Conservation (phyloP, 2,888 invertebrate species). For the Acanthopleura granulata region DNA sequence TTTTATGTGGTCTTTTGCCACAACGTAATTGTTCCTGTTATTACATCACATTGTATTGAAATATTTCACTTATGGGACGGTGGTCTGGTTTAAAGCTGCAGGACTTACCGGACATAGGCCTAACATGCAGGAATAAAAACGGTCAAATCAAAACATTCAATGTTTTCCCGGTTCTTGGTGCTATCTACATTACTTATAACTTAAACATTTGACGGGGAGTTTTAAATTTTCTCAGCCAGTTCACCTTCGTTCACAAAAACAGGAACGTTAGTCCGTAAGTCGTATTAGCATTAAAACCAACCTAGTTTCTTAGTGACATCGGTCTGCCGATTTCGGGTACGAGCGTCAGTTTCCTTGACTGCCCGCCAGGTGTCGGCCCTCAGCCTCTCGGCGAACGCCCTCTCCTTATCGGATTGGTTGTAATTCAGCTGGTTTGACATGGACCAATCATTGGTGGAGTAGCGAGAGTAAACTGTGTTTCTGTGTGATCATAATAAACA, state of each 20-base stretch:
- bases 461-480: constrained; percentile 79
- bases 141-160: too few relatives aligned
- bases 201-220: neutral
- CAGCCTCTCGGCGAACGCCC: constrained; percentile 74
- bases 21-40: too few relatives aligned
- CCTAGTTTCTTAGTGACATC: constrained; percentile 90
- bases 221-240: neutral
- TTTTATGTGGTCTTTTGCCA: too few relatives aligned
- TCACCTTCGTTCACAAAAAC: neutral
- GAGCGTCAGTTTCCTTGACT: constrained; percentile 70
- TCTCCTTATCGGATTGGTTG: constrained; percentile 88
- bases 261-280: neutral
- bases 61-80: too few relatives aligned
- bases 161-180: too few relatives aligned
- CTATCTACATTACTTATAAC: too few relatives aligned
- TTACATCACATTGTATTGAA: too few relatives aligned
- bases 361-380: constrained; percentile 67
- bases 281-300: constrained; percentile 27
- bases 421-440: constrained; percentile 83
- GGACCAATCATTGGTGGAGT: constrained; percentile 92
- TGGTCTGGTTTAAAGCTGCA: too few relatives aligned
- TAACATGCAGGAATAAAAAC: too few relatives aligned
- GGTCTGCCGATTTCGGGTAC: constrained; percentile 72
- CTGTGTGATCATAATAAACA: constrained; percentile 38
- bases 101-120: too few relatives aligned